phyloP scores from a whole-genome alignment of 2,797 vertebrate species.

The Simalia tracyae region DNA sequence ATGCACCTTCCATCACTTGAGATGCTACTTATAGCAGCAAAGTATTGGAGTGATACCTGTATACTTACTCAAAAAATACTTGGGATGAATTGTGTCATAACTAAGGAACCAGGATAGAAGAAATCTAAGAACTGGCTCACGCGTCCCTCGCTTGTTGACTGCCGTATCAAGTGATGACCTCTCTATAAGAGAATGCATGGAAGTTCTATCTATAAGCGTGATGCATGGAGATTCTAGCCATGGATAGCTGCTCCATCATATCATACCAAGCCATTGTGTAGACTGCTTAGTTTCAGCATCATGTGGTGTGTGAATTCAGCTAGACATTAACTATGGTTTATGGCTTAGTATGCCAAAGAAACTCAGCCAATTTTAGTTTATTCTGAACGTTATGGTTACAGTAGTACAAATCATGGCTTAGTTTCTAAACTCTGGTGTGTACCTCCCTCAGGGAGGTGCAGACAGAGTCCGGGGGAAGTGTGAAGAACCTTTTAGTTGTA shows the following conservation, averaged over 20 bases:
- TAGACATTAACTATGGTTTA: neutral
- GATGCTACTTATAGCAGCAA: neutral
- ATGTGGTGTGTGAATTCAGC: neutral
- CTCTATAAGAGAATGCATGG: neutral
- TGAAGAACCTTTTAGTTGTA: neutral
- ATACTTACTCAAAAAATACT: neutral
- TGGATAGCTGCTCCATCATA: neutral
- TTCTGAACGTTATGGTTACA: neutral
- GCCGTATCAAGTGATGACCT: neutral
- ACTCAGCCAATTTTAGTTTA: neutral
- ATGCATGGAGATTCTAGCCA: too few relatives aligned
- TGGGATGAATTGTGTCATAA: neutral
- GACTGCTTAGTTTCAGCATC: neutral
- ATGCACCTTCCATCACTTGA: neutral
- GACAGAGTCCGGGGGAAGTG: neutral
- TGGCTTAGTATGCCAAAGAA: neutral
- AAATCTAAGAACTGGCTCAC: neutral
- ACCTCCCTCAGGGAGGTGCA: neutral
- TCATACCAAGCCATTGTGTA: neutral
- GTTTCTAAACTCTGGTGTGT: neutral
- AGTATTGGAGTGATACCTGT: neutral
- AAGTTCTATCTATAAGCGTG: too few relatives aligned
- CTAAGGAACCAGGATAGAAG: neutral
- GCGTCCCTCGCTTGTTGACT: neutral
- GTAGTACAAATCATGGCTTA: neutral